A percentile compares a stretch with the other conserved stretches of the same genome.
phyloP scores from a whole-genome alignment of 2,113 vertebrate species.

The Chaetops frenatus region DNA sequence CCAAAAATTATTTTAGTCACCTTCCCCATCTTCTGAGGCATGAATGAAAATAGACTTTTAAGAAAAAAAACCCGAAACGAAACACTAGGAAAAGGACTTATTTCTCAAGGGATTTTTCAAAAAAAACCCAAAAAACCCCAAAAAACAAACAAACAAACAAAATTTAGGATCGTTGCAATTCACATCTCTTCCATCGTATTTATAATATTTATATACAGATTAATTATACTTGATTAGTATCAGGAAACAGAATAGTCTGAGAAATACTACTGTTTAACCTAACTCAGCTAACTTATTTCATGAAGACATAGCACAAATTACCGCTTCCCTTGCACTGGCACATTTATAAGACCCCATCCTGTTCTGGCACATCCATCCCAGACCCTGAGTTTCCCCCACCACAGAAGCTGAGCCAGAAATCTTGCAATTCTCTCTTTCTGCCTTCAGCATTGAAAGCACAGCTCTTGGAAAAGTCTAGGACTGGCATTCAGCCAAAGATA shows the following conservation, averaged over 20 bases:
- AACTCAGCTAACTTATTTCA: neutral
- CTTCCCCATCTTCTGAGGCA: neutral
- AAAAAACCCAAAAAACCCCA: no score
- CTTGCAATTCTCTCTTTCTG: neutral
- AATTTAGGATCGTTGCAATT: neutral
- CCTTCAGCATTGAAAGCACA: neutral
- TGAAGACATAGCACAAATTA: neutral
- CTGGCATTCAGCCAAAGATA: neutral
- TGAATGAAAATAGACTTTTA: neutral
- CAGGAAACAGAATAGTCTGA: neutral
- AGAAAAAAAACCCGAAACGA: neutral
- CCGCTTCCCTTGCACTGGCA: fast-evolving
- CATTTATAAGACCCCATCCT: neutral
- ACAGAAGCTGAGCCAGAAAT: neutral
- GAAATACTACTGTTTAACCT: neutral
- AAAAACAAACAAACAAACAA: no score
- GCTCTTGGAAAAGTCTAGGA: neutral
- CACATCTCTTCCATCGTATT: neutral
- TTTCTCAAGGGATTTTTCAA: neutral
- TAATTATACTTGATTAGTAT: neutral
- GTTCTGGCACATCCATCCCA: neutral
- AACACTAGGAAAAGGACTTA: neutral
- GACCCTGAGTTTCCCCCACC: neutral
- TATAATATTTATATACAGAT: neutral
- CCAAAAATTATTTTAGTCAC: neutral